phyloP scores from a whole-genome alignment of 1,140 invertebrate genomes.

The Plutomurus gul region DNA sequence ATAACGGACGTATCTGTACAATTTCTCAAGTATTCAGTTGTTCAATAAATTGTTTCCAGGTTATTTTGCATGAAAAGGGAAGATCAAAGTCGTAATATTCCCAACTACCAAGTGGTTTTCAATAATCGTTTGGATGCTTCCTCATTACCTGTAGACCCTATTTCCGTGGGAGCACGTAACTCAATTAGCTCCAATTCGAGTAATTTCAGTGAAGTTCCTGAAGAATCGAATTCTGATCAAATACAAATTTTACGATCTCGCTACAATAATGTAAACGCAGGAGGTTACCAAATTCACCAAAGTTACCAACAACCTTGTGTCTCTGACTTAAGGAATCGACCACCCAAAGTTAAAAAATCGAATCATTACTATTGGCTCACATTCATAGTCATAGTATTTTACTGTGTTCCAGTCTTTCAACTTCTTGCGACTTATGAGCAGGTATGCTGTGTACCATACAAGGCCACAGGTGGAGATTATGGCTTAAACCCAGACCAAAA shows the following conservation, averaged over 20 bases:
- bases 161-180: too few species aligned
- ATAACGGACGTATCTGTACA: too few species aligned
- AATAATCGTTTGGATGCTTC: not conserved
- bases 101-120: not conserved
- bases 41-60: not conserved
- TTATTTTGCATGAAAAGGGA: not conserved
- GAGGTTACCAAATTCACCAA: too few species aligned
- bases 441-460: too few species aligned
- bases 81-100: not conserved
- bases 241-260: not conserved
- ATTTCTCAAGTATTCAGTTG: not conserved
- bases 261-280: not conserved
- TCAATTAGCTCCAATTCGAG: not conserved
- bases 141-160: not conserved
- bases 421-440: conserved; percentile 43
- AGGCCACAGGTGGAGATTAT: too few species aligned
- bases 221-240: not conserved
- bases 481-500: too few species aligned
- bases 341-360: conserved; percentile 3
- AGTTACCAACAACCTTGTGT: not conserved
- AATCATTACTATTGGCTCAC: conserved; percentile 39
- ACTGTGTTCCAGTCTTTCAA: conserved; percentile 49
- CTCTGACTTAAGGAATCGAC: not conserved
- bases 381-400: conserved; percentile 38
- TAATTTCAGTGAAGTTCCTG: not conserved